These are phyloP conservation scores for Bos indicus DNA, from an alignment of 2,113 vertebrate genomes.

Conservation along the genomic window DNA sequence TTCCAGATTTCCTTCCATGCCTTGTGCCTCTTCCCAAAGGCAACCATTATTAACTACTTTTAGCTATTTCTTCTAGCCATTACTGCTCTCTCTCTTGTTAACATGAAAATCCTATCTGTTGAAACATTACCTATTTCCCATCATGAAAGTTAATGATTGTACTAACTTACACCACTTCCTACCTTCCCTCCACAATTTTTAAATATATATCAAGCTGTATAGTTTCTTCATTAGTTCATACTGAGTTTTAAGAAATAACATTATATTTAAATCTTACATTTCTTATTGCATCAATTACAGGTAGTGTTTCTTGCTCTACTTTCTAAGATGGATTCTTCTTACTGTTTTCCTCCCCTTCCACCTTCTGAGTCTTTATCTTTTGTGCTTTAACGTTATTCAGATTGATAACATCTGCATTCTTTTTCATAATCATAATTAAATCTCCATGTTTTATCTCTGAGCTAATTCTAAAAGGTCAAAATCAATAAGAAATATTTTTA, in stretches of 20 bases:
- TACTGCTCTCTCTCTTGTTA: background rate
- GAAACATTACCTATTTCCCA: background rate
- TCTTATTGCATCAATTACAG: background rate
- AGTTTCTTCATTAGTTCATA: background rate
- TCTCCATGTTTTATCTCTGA: background rate
- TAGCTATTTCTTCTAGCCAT: background rate
- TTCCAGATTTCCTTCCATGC: background rate
- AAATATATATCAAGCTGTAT: background rate
- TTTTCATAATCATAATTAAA: background rate
- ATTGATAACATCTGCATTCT: background rate
- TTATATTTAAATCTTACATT: background rate
- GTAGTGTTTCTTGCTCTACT: background rate
- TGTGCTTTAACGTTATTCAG: background rate
- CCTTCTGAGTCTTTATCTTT: background rate
- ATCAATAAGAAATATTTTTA: background rate
- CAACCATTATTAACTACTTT: background rate
- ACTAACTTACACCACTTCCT: background rate
- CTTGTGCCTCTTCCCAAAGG: background rate
- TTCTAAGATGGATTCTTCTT: background rate
- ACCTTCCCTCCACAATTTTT: background rate
- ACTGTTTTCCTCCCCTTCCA: background rate
- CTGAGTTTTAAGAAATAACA: background rate
- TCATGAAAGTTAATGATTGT: background rate
- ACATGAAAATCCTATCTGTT: background rate
- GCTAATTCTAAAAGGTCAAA: constrained; percentile 18